Evolutionary conservation across 2,797 vertebrate genomes (phyloP).

Genomic region (Mareca penelope): DNA sequence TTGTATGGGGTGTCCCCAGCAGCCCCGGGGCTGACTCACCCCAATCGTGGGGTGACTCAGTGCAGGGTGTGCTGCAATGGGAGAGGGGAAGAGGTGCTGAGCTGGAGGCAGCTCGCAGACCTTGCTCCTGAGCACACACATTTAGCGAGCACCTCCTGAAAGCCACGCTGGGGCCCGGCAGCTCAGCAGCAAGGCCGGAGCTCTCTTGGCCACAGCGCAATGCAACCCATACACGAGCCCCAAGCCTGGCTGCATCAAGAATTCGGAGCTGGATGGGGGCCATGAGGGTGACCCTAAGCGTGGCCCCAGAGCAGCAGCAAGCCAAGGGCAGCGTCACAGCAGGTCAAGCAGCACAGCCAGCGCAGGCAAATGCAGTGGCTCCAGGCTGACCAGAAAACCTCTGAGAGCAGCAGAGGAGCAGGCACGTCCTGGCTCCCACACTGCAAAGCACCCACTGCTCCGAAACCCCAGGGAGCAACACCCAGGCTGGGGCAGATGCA

Average conservation of each 20-base stretch:
- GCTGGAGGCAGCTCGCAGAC: not conserved
- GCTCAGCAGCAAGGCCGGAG: not conserved
- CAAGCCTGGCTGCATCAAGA: not conserved
- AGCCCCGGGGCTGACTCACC: too few relatives aligned
- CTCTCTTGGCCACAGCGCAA: not conserved
- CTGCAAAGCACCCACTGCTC: not conserved
- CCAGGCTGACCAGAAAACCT: not conserved
- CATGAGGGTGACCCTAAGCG: too few relatives aligned
- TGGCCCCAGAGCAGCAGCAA: not conserved
- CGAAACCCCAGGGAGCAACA: not conserved
- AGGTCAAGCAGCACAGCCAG: not conserved
- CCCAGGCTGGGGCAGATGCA: not conserved
- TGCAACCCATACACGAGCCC: too few relatives aligned
- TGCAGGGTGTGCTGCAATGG: not conserved
- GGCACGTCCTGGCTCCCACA: accelerated
- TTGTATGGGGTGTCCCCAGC: not conserved
- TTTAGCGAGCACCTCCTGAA: accelerated
- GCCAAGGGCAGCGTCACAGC: not conserved
- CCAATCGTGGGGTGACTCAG: not conserved
- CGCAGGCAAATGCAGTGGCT: not conserved
- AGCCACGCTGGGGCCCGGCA: accelerated
- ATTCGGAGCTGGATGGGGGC: not conserved
- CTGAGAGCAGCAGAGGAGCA: not conserved
- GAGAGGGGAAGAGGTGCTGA: not conserved
- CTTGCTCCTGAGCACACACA: not conserved